phyloP scores from a whole-genome alignment of 2,113 vertebrate species.

The Gnathonemus echidnorhynchus region DNA sequence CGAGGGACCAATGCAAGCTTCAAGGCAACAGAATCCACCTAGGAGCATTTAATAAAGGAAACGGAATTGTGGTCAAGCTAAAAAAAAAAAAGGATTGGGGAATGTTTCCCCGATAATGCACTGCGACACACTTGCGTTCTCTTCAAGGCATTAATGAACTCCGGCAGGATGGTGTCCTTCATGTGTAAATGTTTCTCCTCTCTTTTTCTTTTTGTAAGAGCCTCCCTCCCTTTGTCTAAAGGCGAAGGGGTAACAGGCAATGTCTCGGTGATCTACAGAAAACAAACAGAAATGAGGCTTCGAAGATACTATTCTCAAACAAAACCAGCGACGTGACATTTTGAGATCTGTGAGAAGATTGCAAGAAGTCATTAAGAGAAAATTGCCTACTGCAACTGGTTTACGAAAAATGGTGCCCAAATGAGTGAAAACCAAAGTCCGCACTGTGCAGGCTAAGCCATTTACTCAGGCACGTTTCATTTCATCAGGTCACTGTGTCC shows the following conservation, averaged over 20 bases:
- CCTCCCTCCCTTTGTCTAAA: conserved; percentile 84
- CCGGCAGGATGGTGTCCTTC: not conserved
- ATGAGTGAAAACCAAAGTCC: not conserved
- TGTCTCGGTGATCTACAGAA: conserved; percentile 70
- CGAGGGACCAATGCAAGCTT: not conserved
- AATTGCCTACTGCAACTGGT: not conserved
- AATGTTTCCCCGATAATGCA: not conserved
- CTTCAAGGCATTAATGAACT: not conserved
- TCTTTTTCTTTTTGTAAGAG: conserved; percentile 88
- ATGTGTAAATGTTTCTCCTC: conserved; percentile 59
- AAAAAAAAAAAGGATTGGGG: not conserved
- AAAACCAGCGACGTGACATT: not conserved
- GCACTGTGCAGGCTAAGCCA: not conserved
- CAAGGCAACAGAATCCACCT: not conserved
- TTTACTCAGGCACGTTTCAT: conserved; percentile 33
- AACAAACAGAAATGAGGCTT: not conserved
- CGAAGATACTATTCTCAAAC: not conserved
- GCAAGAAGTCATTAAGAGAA: not conserved
- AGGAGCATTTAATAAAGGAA: not conserved
- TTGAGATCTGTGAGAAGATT: not conserved
- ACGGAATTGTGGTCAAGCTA: not conserved
- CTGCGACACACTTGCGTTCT: not conserved
- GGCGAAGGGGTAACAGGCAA: conserved; percentile 83
- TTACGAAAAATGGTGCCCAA: not conserved
- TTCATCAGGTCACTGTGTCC: conserved; percentile 41